Conservation (phyloP, 1,140 invertebrate genomes). For the Phocides pigmalion region DNA sequence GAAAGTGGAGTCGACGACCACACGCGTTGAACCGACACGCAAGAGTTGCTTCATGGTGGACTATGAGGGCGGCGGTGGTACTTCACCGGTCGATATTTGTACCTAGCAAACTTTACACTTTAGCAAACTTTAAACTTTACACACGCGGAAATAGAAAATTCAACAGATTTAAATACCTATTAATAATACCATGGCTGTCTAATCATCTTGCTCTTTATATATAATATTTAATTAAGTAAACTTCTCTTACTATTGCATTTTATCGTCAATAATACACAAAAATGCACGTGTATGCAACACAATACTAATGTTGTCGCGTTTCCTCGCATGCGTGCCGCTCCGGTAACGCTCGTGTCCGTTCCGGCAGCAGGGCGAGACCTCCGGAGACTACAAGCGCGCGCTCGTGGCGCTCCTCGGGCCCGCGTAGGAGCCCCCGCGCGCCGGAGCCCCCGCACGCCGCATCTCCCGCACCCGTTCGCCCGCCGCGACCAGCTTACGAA, state of each 20-base stretch:
- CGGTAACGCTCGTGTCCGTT: conserved; percentile 39
- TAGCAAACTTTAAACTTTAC: no score
- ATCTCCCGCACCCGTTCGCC: not conserved
- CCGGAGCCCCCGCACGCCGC: not conserved
- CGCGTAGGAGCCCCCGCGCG: conserved; percentile 46
- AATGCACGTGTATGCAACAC: conserved; percentile 29
- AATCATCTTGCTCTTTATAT: no score
- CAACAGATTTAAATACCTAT: no score
- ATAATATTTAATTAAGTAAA: no score
- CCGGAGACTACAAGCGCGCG: conserved; percentile 89
- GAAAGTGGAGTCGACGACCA: no score
- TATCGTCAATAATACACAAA: conserved; percentile 43
- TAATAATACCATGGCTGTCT: no score
- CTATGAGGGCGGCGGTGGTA: no score
- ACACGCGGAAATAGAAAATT: no score
- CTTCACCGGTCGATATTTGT: no score
- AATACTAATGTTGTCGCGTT: conserved; percentile 65
- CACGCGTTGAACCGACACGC: no score
- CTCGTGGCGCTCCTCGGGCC: conserved; percentile 86
- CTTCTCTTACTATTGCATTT: not conserved
- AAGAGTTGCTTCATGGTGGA: no score
- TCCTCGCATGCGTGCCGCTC: conserved; percentile 42
- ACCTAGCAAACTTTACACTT: no score
- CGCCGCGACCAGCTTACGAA: conserved; percentile 8
- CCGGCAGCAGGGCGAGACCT: conserved; percentile 87